Evolutionary conservation across 2,797 vertebrate genomes (phyloP).

Genomic region (Cirrhinus mrigala): DNA sequence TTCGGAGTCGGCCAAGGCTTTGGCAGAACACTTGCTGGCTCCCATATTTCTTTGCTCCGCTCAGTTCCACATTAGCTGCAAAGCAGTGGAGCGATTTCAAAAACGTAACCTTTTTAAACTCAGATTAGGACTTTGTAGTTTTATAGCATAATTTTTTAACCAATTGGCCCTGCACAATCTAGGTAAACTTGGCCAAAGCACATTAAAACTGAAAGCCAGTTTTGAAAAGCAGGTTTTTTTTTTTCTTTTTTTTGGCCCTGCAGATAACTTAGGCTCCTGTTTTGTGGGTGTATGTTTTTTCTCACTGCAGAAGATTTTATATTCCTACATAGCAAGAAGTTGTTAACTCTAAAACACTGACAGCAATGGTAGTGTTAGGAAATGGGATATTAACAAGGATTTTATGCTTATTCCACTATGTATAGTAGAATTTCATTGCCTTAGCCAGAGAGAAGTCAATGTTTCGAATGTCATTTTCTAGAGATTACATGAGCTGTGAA

Average conservation of each 20-base stretch:
- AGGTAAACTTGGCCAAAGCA: conserved; percentile 22
- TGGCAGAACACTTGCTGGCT: conserved; percentile 72
- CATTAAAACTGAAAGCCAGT: conserved; percentile 26
- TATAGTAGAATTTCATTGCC: conserved; percentile 59
- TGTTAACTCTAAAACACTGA: conserved; percentile 5
- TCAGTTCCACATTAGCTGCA: conserved; percentile 56
- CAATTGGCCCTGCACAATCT: conserved; percentile 24
- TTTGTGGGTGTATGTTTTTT: not conserved
- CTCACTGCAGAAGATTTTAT: conserved; percentile 11
- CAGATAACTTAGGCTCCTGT: not conserved
- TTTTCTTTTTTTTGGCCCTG: not conserved
- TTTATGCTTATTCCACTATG: conserved; percentile 58
- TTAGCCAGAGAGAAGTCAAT: conserved; percentile 62
- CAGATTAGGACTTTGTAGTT: conserved; percentile 33
- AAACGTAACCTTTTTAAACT: conserved; percentile 50
- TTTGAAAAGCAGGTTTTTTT: not conserved
- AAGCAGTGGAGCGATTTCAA: conserved; percentile 58
- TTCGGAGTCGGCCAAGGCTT: conserved; percentile 50
- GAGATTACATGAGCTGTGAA: conserved; percentile 55
- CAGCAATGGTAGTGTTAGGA: not conserved
- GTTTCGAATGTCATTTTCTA: conserved; percentile 65
- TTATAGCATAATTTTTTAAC: conserved; percentile 50
- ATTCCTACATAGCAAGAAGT: conserved; percentile 11
- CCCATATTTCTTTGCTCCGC: conserved; percentile 41
- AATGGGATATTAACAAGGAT: conserved; percentile 37